Evolutionary conservation across 2,888 invertebrate genomes (phyloP), one percentile per base, ranked within the genome.

Genomic region (Trissolcus japonicus): DNA sequence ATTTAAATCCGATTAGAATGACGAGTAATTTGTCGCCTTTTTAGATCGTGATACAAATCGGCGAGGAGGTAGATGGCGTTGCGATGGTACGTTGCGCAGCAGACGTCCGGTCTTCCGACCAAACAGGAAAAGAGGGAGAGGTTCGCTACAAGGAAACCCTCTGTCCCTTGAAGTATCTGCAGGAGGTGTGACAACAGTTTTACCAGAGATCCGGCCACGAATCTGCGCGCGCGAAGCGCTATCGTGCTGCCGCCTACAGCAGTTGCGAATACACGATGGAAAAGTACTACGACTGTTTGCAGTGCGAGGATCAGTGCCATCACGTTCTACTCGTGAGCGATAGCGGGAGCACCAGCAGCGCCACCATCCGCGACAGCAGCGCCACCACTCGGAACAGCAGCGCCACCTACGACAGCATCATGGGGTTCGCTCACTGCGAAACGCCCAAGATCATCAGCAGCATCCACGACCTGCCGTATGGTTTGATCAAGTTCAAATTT

Each of bases 11-110:
- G n/a, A 14, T 43, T 13, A 1, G 11, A 7, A 46, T 7, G 6
- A n/a, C 14, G 0, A 14, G 1, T 14, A 46, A 46, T 46, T 6
- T 46, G 1, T 46, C 1, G 4, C 14, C 9, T 46, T 46, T 74
- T 66, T 90, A 98, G 94, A 98, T 98, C 86, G 98, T 98, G 71
- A 96, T 98, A 83, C 94, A 94, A 90, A 92, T 96, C 7, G 96
- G 96, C 1, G 97, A 98, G 80, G 98, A 98, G 86, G 92, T 96
- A 0, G 96, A 97, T 85, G 98, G 97, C 25, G 96, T 97, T 93
- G 95, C 98, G 78, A 95, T 96, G 93, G 96, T 98, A 79, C 93
- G 97, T 65, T 96, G 96, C 55, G 97, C 97, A 0, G 96, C 96
- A 86, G 96, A 96, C 91, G 95, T 96, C 2, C 71, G 85, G 51